These are phyloP conservation scores for Callyntrura guangdongensis DNA, from an alignment of 2,888 invertebrate species.

Conservation along the genomic window DNA sequence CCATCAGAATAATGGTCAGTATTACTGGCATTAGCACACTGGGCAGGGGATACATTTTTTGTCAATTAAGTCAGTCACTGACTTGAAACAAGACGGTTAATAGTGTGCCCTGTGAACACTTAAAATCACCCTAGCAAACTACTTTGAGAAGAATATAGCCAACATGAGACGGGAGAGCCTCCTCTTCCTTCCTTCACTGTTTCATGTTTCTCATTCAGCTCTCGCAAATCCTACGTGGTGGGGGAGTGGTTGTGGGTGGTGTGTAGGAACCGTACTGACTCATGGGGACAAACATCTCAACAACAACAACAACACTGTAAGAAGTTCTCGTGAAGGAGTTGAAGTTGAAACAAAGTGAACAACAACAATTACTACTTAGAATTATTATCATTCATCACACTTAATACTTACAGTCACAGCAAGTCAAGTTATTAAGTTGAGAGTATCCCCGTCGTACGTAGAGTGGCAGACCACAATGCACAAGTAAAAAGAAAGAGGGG, in stretches of 20 bases:
- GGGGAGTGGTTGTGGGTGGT: no score
- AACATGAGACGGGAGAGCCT: conserved; percentile 22
- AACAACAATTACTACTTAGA: background rate
- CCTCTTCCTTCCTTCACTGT: conserved; percentile 47
- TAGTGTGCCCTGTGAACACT: conserved; percentile 5
- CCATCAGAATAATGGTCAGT: conserved; percentile 19
- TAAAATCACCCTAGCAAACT: conserved; percentile 5
- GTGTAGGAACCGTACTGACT: background rate
- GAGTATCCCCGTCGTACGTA: background rate
- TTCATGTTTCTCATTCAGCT: background rate
- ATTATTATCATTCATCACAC: conserved; percentile 13
- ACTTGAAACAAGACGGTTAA: conserved; percentile 51
- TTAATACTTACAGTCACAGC: background rate
- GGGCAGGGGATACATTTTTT: conserved; percentile 49
- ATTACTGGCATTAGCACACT: conserved; percentile 45
- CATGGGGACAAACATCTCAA: no score
- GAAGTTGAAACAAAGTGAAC: background rate
- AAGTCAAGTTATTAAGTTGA: no score
- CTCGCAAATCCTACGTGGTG: background rate
- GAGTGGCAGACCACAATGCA: background rate
- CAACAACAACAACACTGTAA: background rate
- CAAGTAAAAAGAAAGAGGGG: background rate
- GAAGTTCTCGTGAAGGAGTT: background rate
- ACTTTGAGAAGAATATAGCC: background rate
- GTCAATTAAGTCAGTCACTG: conserved; percentile 69